Conservation (phyloP, 2,888 invertebrate genomes). For the Spicauda simplicius region DNA sequence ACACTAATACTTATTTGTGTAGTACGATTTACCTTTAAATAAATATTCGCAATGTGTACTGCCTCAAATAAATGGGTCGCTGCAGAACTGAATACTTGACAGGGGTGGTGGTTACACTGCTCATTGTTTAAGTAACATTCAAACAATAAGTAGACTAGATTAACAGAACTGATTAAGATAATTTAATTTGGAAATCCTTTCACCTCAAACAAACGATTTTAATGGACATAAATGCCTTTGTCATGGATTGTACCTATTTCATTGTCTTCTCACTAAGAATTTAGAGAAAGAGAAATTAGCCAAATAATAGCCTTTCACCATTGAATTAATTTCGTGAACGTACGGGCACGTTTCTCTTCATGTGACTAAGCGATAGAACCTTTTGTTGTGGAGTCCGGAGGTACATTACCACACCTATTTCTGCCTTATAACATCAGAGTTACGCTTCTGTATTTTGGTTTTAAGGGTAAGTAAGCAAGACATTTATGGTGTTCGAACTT, state of each 20-base stretch:
- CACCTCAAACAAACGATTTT: conserved; percentile 9
- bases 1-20: too few species aligned
- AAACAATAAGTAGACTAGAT: conserved; percentile 13
- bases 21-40: too few species aligned
- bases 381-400: too few species aligned
- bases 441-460: too few species aligned
- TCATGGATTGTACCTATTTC: conserved; percentile 6
- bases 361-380: not conserved
- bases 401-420: too few species aligned
- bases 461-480: too few species aligned
- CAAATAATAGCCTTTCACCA: not conserved
- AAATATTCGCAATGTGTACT: too few species aligned
- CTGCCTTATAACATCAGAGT: too few species aligned
- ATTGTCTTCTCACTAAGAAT: not conserved
- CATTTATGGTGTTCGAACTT: too few species aligned
- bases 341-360: not conserved
- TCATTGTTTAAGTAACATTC: conserved; percentile 8
- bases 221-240: conserved; percentile 5
- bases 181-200: conserved; percentile 17
- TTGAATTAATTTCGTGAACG: not conserved
- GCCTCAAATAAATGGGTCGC: too few species aligned
- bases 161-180: conserved; percentile 4
- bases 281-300: not conserved
- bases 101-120: not conserved
- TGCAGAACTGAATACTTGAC: not conserved